Evolutionary conservation across 2,113 vertebrate genomes (phyloP), one percentile per base, ranked within the genome.

Genomic region (Callopanchax toddi): DNA sequence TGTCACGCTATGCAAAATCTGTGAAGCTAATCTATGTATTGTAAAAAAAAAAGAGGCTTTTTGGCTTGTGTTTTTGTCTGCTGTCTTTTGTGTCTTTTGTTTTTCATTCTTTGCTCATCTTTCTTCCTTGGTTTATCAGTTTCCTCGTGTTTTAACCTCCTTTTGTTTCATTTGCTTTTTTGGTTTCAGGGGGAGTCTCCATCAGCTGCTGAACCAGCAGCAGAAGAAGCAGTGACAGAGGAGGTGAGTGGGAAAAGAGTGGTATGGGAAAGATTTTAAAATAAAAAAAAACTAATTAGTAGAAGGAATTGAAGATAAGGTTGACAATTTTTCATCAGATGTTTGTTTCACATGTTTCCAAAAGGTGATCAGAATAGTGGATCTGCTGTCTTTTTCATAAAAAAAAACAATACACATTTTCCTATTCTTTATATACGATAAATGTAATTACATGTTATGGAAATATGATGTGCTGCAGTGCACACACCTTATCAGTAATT

Each of bases 171-270:
- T 11, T 25, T 60, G 45, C 60, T 26, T 70, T 44, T 77, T 12
- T 76, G 64, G 60, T 74, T 51, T 23, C 81, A 90, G 89, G 79
- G 81, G 36, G 82, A 87, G 20, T 77, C 86, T 56, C 72, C 62
- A 32, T 55, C 78, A 20, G 76, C 75, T 46, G 55, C 63, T 60
- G 22, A 52, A 39, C 22, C 71, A 36, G 79, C 5, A 43, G 79
- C 52, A 17, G 79, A 77, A 22, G 83, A 78, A 39, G 20, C 65
- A 22, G 65, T n/a, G 3, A 44, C 58, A 39, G 85, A 89, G 66
- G 75, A 87, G 58, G 89, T 87, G 49, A 77, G 64, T 51, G 11
- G 13, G 21, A 16, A 49, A 49, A 16, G n/a, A n/a, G n/a, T n/a
- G n/a, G n/a, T n/a, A n/a, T n/a, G n/a, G n/a, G n/a, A n/a, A n/a